Evolutionary conservation across 2,113 vertebrate genomes (phyloP).

Genomic region (Xyrauchen texanus): DNA sequence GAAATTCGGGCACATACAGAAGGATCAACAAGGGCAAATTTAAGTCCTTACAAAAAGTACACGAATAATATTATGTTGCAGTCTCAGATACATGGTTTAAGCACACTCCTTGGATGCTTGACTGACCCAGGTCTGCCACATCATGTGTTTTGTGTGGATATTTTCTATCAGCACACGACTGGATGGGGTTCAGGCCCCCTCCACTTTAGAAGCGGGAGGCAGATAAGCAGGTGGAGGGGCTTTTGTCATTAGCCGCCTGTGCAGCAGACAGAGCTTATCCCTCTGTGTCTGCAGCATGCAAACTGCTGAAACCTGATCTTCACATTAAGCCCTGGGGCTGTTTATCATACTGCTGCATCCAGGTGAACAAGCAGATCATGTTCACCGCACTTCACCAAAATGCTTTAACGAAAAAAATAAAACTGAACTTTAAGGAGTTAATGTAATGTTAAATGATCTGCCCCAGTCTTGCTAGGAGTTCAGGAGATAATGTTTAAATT

Average conservation of each 20-base stretch:
- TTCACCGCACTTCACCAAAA: slow-evolving; percentile 4
- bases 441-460: neutral
- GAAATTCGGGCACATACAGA: neutral
- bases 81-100: slow-evolving; percentile 3
- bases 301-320: slow-evolving; percentile 36
- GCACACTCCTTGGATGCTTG: neutral
- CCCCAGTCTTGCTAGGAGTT: too few species aligned
- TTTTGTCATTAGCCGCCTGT: slow-evolving; percentile 21
- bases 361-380: slow-evolving; percentile 12
- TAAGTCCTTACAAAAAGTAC: neutral
- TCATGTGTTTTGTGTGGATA: slow-evolving; percentile 16
- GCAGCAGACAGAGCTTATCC: slow-evolving; percentile 33
- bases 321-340: slow-evolving; percentile 24
- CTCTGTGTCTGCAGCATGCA: slow-evolving; percentile 28
- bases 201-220: neutral
- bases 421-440: neutral
- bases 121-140: slow-evolving; percentile 14
- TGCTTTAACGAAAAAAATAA: slow-evolving; percentile 14
- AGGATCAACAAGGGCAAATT: neutral
- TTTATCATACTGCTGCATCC: slow-evolving; percentile 22
- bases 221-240: slow-evolving; percentile 39
- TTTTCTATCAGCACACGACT: neutral
- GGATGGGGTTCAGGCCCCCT: neutral
- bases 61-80: neutral
- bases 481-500: too few species aligned